Percentiles rank a stretch among this genome's conserved stretches.
Conservation (phyloP, 2,797 vertebrate genomes). For the Rhinogobio ventralis region DNA sequence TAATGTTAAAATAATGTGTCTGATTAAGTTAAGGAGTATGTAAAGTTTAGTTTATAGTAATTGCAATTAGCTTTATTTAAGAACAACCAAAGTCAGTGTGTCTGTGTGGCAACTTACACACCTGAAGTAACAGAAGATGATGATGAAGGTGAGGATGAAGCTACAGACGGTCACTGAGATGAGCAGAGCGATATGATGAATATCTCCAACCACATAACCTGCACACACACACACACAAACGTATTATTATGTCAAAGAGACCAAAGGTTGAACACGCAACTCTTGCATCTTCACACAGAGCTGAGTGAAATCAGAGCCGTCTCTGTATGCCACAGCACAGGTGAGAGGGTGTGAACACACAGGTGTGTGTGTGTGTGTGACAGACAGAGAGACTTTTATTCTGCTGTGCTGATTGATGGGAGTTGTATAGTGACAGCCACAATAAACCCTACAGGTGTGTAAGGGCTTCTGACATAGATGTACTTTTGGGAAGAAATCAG, state of each 20-base stretch:
- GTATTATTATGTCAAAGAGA: conserved; percentile 13
- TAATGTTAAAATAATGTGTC: no score
- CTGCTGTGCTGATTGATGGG: conserved; percentile 22
- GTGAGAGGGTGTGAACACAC: conserved; percentile 21
- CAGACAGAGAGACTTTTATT: not conserved
- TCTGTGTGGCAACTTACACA: conserved; percentile 65
- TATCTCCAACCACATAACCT: conserved; percentile 87
- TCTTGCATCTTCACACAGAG: not conserved
- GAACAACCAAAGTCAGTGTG: not conserved
- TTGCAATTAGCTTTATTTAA: not conserved
- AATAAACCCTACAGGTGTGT: conserved; percentile 19
- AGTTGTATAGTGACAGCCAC: not conserved
- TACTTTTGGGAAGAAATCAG: conserved; percentile 6
- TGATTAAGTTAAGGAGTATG: not conserved
- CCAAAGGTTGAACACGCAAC: not conserved
- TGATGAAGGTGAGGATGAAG: conserved; percentile 85
- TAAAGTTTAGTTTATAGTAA: not conserved
- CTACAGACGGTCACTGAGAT: conserved; percentile 91
- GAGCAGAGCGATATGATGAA: conserved; percentile 90
- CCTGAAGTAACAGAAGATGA: conserved; percentile 96
- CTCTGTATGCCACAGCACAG: not conserved
- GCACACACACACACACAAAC: conserved; percentile 42
- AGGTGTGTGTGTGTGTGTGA: conserved; percentile 18
- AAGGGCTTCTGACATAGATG: conserved; percentile 2
- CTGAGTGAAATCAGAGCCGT: not conserved